Percentiles rank a stretch among this genome's conserved stretches.
These are phyloP conservation scores for Drosophila novamexicana DNA, from an alignment of 1,140 invertebrate genomes.

Conservation along the genomic window DNA sequence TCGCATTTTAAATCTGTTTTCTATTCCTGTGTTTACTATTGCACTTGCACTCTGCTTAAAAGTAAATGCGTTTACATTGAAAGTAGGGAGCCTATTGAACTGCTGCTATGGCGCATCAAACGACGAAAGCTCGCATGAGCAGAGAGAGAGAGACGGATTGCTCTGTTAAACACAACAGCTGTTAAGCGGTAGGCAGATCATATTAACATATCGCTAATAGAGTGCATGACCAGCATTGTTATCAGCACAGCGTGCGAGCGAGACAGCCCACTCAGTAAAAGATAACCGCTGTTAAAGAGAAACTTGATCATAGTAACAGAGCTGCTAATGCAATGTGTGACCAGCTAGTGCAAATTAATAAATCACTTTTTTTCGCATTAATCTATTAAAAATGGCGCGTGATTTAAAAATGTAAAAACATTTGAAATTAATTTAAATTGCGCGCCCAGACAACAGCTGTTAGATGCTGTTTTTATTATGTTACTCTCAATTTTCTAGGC, in stretches of 20 bases:
- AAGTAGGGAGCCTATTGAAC: slow-evolving; percentile 16
- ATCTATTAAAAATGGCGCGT: not conserved
- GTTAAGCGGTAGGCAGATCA: slow-evolving; percentile 15
- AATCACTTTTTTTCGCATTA: not conserved
- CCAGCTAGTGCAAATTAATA: not conserved
- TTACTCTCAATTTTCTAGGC: slow-evolving; percentile 24
- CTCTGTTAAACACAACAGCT: slow-evolving; percentile 18
- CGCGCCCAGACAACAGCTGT: slow-evolving; percentile 6
- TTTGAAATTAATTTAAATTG: not conserved
- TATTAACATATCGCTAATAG: not conserved
- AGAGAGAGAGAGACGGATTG: not conserved
- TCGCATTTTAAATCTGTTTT: slow-evolving; percentile 37
- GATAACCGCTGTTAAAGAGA: slow-evolving; percentile 1
- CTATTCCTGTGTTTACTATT: not conserved
- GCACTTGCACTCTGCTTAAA: slow-evolving; percentile 2
- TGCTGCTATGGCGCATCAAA: slow-evolving; percentile 14
- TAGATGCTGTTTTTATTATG: slow-evolving; percentile 1
- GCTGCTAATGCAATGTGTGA: slow-evolving; percentile 12
- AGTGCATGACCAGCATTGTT: not conserved
- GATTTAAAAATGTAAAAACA: not conserved
- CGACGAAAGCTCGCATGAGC: slow-evolving; percentile 34
- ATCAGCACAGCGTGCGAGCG: not conserved
- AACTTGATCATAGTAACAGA: slow-evolving; percentile 20
- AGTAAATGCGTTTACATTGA: slow-evolving; percentile 15
- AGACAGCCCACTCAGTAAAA: not conserved